Base-by-base conservation (phyloP, 2,888 invertebrate genomes). In the Sclerodermus sp. region DNA sequence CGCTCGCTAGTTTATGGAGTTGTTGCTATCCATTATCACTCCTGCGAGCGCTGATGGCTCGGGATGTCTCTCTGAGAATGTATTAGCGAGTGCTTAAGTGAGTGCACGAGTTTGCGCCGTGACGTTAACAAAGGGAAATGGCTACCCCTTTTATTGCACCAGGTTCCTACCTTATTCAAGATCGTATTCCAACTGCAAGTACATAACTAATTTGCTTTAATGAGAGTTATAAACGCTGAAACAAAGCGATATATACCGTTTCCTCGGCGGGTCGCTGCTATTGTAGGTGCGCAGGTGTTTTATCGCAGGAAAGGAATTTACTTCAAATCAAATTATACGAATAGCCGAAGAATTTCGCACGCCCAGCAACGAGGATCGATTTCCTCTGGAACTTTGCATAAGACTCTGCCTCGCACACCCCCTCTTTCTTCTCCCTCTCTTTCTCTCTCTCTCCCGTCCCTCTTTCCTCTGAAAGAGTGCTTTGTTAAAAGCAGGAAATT, bases 11-110 rank as follows among this genome's bases (percentile, higher is more conserved):
- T 68, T 66, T 63, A 67, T 64, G 60, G 58, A 67, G 71, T 70
- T 68, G 69, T 71, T 68, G 61, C 66, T 59, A 67, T 68, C 70
- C 68, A 71, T 71, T 71, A 71, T 66, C 69, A 58, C 57, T 42
- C 39, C 39, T 48, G 41, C 51, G 47, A 48, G 50, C 46, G 15
- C 15, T 53, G 48, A 51, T 45, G 45, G 47, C 58, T 45, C 53
- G 55, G 40, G 53, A 23, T 40, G 42, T 49, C 52, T 55, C 62
- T 48, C 58, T 55, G 45, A 49, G 53, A 55, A 64, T 55, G 58
- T 64, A 62, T 62, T 64, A 61, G 58, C 64, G 55, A 57, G 51
- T 51, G 55, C 57, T 55, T 59, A 59, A 63, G 45, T 53, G 46
- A 53, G 51, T 49, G 53, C 51, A 54, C 64, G 58, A 55, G 58